Conservation (phyloP, 2,888 invertebrate genomes). For the Latrodectus elegans region DNA sequence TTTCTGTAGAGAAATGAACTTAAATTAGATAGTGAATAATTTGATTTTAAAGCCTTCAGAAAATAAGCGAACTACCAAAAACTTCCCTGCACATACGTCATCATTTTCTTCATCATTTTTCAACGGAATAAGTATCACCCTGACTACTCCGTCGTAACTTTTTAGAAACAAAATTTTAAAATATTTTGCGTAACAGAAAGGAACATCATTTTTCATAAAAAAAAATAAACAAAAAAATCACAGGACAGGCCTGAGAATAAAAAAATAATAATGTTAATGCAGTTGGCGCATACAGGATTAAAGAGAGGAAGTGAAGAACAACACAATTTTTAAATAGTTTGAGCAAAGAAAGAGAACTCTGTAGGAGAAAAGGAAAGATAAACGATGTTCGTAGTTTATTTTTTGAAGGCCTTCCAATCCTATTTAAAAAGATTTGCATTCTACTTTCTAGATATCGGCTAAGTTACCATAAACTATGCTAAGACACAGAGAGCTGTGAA, state of each 20-base stretch:
- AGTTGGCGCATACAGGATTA: slow-evolving; percentile 37
- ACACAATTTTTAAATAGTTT: slow-evolving; percentile 1
- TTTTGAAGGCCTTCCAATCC: slow-evolving; percentile 31
- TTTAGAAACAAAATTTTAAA: slow-evolving; percentile 13
- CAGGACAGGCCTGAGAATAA: not conserved
- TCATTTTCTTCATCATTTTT: not conserved
- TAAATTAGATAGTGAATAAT: too few relatives aligned
- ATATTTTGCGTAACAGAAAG: slow-evolving; percentile 14
- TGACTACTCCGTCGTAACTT: not conserved
- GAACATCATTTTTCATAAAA: slow-evolving; percentile 56
- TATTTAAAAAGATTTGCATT: slow-evolving; percentile 58
- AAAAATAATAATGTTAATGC: slow-evolving; percentile 18
- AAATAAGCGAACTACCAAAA: too few relatives aligned
- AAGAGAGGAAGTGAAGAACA: not conserved
- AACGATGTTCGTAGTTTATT: slow-evolving; percentile 44
- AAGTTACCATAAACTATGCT: slow-evolving; percentile 17
- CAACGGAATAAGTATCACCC: not conserved
- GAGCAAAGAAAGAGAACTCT: not conserved
- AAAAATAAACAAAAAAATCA: not conserved
- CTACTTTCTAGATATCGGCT: slow-evolving; percentile 15
- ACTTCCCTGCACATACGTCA: not conserved
- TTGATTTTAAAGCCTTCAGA: too few relatives aligned
- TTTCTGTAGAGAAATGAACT: too few relatives aligned
- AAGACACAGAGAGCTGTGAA: slow-evolving; percentile 27
- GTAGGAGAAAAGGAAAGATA: slow-evolving; percentile 20